Conservation (phyloP, 2,888 invertebrate species). For the Cinara cedri region DNA sequence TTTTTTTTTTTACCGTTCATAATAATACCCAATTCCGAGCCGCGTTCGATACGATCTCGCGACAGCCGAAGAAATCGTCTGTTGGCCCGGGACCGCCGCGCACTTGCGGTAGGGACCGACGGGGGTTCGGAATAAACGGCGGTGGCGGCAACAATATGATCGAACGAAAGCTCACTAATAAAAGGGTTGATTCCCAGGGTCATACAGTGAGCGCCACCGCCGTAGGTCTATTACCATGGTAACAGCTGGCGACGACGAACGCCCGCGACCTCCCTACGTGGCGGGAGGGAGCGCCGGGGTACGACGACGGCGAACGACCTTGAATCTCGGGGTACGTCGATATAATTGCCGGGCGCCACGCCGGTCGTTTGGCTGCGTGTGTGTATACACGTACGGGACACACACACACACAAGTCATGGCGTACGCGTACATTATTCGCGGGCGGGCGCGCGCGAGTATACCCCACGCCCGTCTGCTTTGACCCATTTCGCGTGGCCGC, state of each 20-base stretch:
- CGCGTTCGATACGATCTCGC: no score
- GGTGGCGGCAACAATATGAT: neutral
- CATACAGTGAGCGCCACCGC: neutral
- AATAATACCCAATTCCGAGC: no score
- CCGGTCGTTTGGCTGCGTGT: conserved; percentile 42
- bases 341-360: conserved; percentile 56
- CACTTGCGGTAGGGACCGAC: no score
- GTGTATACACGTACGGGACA: no score
- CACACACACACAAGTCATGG: neutral
- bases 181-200: conserved; percentile 42
- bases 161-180: conserved; percentile 13
- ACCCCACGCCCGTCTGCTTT: conserved; percentile 51
- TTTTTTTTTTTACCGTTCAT: no score
- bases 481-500: conserved; percentile 43
- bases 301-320: conserved; percentile 45
- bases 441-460: neutral
- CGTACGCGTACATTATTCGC: neutral
- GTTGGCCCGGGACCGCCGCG: no score
- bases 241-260: conserved; percentile 31
- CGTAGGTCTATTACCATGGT: conserved; percentile 55
- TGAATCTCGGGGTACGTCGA: conserved; percentile 53
- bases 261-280: neutral
- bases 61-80: no score
- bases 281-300: neutral
- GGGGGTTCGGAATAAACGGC: no score